Percentiles rank a stretch among this genome's conserved stretches.
Evolutionary conservation across 2,797 vertebrate genomes (phyloP).

Genomic region (Mionectes olivaceus): DNA sequence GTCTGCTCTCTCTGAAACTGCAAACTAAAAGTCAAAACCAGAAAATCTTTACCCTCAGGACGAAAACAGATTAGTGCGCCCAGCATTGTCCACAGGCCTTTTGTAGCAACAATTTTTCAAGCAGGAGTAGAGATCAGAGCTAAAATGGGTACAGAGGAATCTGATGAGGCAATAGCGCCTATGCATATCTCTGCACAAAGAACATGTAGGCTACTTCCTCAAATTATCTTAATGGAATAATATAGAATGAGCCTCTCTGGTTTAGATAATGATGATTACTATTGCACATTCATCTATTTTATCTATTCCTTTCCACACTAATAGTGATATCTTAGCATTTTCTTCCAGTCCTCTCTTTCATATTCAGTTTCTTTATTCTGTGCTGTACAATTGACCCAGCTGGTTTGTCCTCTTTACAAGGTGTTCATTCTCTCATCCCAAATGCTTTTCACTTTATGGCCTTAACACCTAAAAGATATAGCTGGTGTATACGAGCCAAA

Average conservation of each 20-base stretch:
- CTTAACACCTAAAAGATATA: background rate
- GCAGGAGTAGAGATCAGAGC: background rate
- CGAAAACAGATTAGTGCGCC: background rate
- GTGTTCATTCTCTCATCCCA: background rate
- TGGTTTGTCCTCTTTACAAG: background rate
- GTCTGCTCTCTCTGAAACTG: background rate
- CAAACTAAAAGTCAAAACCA: background rate
- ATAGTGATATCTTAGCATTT: background rate
- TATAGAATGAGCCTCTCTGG: background rate
- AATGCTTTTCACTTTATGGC: background rate
- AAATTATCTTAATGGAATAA: background rate
- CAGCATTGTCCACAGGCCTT: background rate
- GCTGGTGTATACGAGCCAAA: background rate
- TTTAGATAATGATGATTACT: background rate
- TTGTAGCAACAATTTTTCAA: background rate
- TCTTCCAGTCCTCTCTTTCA: background rate
- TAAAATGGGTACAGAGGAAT: background rate
- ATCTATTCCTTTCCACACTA: background rate
- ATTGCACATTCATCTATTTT: background rate
- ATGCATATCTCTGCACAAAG: background rate
- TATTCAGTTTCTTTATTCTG: background rate
- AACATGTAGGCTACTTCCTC: background rate
- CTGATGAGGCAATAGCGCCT: background rate
- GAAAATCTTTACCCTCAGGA: background rate
- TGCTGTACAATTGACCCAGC: accelerated